Percentiles rank a stretch among this genome's conserved stretches.
Conservation (phyloP, 2,113 vertebrate genomes). For the Chinchilla lanigera region DNA sequence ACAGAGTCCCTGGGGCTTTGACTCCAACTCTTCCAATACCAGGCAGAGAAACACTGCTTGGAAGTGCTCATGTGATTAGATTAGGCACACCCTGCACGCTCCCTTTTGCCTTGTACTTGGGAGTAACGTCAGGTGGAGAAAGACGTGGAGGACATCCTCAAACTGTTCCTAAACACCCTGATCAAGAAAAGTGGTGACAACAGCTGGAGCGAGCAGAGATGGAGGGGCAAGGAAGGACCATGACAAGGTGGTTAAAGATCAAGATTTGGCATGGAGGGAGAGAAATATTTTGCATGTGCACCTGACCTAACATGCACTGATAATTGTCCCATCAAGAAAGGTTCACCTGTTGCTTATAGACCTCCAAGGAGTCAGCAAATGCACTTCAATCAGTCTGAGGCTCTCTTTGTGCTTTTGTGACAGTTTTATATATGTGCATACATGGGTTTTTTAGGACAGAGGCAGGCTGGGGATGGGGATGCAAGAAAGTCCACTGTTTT, state of each 20-base stretch:
- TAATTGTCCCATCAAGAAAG: background rate
- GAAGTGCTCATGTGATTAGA: background rate
- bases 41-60: background rate
- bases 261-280: background rate
- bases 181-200: background rate
- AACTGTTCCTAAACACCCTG: background rate
- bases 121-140: background rate
- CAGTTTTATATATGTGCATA: background rate
- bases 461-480: rapidly evolving
- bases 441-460: background rate
- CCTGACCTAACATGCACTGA: background rate
- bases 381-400: background rate
- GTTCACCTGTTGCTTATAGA: background rate
- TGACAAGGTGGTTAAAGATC: background rate
- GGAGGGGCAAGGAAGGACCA: background rate
- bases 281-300: background rate
- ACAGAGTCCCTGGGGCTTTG: background rate
- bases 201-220: background rate
- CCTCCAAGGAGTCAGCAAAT: background rate
- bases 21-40: background rate
- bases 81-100: background rate
- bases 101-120: background rate
- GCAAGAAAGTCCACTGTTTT: background rate
- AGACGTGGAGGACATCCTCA: background rate
- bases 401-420: background rate